Percentiles rank a stretch among this genome's conserved stretches.
These are phyloP conservation scores for Caenorhabditis inopinata DNA, from an alignment of 1,140 invertebrate genomes.

Conservation along the genomic window DNA sequence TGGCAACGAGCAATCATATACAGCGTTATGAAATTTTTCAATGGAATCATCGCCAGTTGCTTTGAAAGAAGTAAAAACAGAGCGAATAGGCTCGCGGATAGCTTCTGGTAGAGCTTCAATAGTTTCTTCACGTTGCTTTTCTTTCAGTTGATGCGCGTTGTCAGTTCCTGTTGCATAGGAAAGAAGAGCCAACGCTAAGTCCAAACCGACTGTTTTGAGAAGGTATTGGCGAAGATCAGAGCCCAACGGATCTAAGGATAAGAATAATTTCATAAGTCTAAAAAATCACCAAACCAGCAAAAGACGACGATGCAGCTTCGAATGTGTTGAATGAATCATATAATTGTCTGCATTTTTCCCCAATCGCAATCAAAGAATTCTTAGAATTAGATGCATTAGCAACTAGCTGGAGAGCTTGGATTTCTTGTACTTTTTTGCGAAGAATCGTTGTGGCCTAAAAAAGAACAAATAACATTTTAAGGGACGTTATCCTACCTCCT, in stretches of 20 bases:
- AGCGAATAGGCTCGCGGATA: constrained; percentile 1
- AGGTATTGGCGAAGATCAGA: constrained; percentile 30
- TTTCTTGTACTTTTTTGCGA: neutral
- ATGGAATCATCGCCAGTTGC: neutral
- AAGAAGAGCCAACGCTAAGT: constrained; percentile 9
- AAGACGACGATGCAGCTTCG: constrained; percentile 28
- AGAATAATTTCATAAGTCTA: neutral
- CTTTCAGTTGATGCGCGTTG: constrained; percentile 12
- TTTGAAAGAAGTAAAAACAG: neutral
- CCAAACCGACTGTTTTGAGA: constrained; percentile 20
- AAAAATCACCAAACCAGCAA: neutral
- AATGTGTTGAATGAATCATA: constrained; percentile 26
- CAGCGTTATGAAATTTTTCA: constrained; percentile 20
- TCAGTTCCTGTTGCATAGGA: neutral
- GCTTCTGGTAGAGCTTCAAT: neutral
- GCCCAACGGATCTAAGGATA: constrained; percentile 3
- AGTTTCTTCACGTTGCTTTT: constrained; percentile 41
- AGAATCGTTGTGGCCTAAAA: neutral
- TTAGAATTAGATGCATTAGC: neutral
- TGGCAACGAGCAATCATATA: neutral
- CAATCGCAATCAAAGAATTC: neutral
- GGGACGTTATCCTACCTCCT: neutral
- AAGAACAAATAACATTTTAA: neutral
- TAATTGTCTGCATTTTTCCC: neutral
- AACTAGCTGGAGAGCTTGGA: neutral